Base-by-base conservation (phyloP, 2,797 vertebrate species). In the Trachurus trachurus region DNA sequence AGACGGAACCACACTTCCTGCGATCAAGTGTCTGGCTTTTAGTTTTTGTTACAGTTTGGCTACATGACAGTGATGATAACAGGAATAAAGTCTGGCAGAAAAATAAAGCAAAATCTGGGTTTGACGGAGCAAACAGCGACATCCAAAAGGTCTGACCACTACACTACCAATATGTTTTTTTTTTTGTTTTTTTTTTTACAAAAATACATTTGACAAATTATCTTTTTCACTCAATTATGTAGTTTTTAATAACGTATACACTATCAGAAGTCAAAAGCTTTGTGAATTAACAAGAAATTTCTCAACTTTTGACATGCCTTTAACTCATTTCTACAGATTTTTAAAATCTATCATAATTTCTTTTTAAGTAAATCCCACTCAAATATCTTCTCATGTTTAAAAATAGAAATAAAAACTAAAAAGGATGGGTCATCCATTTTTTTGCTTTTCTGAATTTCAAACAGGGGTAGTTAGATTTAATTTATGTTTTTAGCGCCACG, bases 121-220 rank as follows among this genome's bases (percentile, higher is more conserved):
- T 69, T 62, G 73, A 34, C 19, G 42, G 22, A 72, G 37, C 37
- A 66, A 29, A 49, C 65, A 44, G 42, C 0, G 15, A 34, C n/a
- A 26, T 67, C 56, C 39, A 69, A 66, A 77, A 77, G 1, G 52
- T 75, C 44, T 82, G 17, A 53, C 39, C 52, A 62, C 50, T 53
- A 68, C 52, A 62, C 50, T 53, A 68, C 29, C 10, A 17, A 22
- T 16, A 22, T 5, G 31, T 34, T 34, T 5, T 34, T 34, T 34
- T 2, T 34, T 34, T 34, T 34, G 31, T 34, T 34, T 37, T 37
- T 13, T 22, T 26, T 53, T n/a, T n/a, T 40, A 45, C 69, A 15
- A 73, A 59, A 31, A 45, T 39, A 66, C 5, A 50, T 19, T 53
- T 37, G 9, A 66, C 13, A 54, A 70, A 53, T 21, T 40, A 47